Base-by-base conservation (phyloP, 2,113 vertebrate genomes). In the Xiphophorus hellerii region DNA sequence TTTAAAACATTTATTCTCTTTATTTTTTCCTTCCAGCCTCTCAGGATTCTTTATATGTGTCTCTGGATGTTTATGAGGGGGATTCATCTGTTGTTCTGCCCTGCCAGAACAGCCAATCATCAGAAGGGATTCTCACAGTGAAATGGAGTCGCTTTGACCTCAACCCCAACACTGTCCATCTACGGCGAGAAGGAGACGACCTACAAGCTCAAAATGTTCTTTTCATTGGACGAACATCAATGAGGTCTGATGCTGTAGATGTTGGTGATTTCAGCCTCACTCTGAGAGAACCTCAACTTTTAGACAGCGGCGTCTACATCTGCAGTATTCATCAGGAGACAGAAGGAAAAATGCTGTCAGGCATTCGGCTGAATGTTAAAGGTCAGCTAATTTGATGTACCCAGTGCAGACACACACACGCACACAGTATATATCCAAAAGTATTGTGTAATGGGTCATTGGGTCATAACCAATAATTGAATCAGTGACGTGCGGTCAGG, bases 201-300 rank as follows among this genome's bases (percentile, higher is more conserved):
- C 13, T 35, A 0, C 25, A 14, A 0, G 42, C 30, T 22, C 66
- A 76, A 39, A 68, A 4, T 12, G 37, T 15, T 0, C 31, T 20
- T 7, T 69, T 44, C 74, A 69, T 29, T 0, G 17, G 39, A 4
- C 17, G 61, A 14, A 77, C 60, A 0, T 0, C 0, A 31, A 76
- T 76, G 74, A 69, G 14, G 3, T 6, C 14, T 0, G 27, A 64
- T 6, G 60, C 74, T 54, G 30, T 64, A 30, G n/a, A 77, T 20
- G 22, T 11, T 0, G 25, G 60, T 51, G 31, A 0, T 4, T 54
- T 70, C 61, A 64, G 0, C 12, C 61, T 70, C 0, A 77, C 25
- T 37, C 74, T 77, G 67, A 0, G 0, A 17, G 29, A 30, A 63
- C 61, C 67, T 8, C 39, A 22, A 1, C 29, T 48, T 6, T 28